phyloP scores from a whole-genome alignment of 2,113 vertebrate species.

The cattle (Bos taurus) region DNA sequence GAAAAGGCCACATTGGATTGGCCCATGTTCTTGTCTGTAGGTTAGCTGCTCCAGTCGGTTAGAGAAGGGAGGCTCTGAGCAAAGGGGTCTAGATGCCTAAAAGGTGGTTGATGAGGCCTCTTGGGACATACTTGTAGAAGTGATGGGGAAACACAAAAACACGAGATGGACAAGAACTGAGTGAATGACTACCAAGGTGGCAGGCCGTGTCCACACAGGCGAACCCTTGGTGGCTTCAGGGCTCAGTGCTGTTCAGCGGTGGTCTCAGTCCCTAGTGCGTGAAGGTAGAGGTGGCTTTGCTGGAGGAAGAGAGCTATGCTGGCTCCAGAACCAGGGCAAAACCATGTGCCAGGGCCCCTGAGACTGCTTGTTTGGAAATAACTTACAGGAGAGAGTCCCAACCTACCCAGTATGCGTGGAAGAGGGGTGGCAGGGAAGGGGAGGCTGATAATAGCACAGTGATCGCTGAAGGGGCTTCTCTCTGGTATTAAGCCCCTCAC shows the following conservation, averaged over 20 bases:
- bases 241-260: neutral
- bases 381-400: neutral
- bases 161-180: neutral
- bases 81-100: neutral
- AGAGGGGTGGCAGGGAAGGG: accelerated
- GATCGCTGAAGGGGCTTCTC: neutral
- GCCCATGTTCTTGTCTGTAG: neutral
- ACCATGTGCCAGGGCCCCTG: neutral
- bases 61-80: neutral
- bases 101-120: neutral
- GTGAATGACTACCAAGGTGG: accelerated
- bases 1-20: neutral
- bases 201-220: too few relatives aligned
- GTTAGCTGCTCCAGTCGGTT: neutral
- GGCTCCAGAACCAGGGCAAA: neutral
- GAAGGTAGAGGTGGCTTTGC: neutral
- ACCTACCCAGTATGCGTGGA: neutral
- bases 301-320: neutral
- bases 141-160: too few relatives aligned
- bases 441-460: neutral
- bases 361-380: neutral
- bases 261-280: neutral
- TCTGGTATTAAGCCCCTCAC: neutral
- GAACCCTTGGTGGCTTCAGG: neutral
- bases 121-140: neutral